Percentiles rank a stretch among this genome's conserved stretches.
Conservation (phyloP, 2,113 vertebrate genomes). For the Morone chrysops region DNA sequence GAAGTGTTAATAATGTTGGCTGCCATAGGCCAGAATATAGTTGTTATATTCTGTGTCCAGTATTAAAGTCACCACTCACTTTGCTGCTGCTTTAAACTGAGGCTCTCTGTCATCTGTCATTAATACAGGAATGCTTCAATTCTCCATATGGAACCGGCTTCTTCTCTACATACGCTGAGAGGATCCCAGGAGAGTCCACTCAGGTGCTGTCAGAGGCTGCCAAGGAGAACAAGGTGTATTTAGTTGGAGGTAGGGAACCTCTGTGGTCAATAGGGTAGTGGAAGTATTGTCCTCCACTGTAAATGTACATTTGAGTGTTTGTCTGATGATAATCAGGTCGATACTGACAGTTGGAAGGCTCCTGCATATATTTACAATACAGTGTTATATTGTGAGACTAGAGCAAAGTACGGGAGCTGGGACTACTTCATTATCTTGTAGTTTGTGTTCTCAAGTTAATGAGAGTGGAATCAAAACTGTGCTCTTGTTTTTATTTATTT, state of each 20-base stretch:
- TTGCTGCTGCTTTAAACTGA: neutral
- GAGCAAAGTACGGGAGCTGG: neutral
- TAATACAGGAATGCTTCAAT: slow-evolving; percentile 94
- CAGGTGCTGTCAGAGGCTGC: slow-evolving; percentile 90
- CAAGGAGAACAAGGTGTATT: slow-evolving; percentile 89
- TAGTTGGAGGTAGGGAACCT: slow-evolving; percentile 90
- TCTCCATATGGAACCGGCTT: slow-evolving; percentile 94
- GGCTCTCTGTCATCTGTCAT: neutral
- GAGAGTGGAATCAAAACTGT: too few species aligned
- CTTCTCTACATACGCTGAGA: slow-evolving; percentile 92
- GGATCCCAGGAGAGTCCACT: slow-evolving; percentile 93
- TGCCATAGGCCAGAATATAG: too few species aligned
- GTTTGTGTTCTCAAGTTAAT: too few species aligned
- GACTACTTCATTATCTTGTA: too few species aligned
- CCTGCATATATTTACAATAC: neutral
- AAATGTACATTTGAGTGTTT: neutral
- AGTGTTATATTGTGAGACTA: neutral
- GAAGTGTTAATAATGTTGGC: too few species aligned
- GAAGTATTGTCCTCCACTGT: neutral
- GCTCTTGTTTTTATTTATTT: too few species aligned
- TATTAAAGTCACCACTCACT: too few species aligned
- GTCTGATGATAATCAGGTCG: neutral
- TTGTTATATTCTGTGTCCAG: too few species aligned
- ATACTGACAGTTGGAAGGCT: neutral
- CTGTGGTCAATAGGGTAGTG: neutral